Evolutionary conservation across 2,113 vertebrate species (phyloP), one percentile per base, ranked within the genome.

Genomic region (Microcebus ravelobensis): DNA sequence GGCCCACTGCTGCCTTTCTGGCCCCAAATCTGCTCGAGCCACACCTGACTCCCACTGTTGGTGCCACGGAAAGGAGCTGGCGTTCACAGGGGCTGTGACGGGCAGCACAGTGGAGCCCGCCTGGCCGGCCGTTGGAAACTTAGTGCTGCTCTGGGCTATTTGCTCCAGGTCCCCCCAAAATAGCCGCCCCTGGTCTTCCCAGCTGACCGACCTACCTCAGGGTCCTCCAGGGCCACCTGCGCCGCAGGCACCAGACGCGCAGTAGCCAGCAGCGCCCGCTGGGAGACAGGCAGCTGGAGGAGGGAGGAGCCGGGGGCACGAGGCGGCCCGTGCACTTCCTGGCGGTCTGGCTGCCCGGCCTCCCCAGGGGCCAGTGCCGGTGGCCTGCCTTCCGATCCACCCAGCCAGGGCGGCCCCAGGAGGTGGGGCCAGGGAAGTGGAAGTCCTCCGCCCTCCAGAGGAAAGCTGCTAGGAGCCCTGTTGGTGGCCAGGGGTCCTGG

Each of bases 371-470:
- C 39, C 36, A 21, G 57, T 52, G 90, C 61, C 29, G 39, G 31
- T 21, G 13, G 70, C 57, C 31, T 76, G 68, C 77, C 50, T 81
- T 57, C 92, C 76, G 95, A 95, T 91, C 96, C 65, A 90, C 34
- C 87, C 2, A 42, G 59, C 83, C 67, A 8, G 59, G 25, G 48
- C 3, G 2, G 76, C 90, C 87, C 65, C 0, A 0, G 70, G 93
- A 45, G 95, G 92, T 5, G 39, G 90, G 67, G 87, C 59, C 9
- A 36, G 88, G 76, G 73, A 97, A 96, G 96, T 68, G 95, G 97
- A 96, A 96, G 96, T 93, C 2, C 15, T n/a, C 25, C 0, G 57
- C 5, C 12, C 52, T n/a, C 50, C 65, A 0, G 12, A 27, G 50
- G 84, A 55, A 5, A 15, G n/a, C 55, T 17, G 71, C 52, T 11